phyloP scores from a whole-genome alignment of 2,888 invertebrate species.

The Eudemis profundana region DNA sequence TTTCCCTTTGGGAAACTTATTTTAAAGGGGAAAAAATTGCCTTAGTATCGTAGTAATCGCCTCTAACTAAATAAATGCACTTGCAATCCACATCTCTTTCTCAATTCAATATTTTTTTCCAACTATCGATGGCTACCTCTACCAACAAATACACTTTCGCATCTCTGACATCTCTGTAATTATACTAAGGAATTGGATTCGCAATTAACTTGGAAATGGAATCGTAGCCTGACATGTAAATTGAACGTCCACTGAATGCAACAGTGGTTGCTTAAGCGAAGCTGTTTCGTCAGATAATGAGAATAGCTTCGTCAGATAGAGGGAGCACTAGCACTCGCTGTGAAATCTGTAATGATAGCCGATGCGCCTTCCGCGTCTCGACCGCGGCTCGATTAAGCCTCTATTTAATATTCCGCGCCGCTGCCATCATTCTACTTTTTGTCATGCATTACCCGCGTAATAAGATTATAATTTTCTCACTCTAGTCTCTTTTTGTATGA shows the following conservation, averaged over 20 bases:
- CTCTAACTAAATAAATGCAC: no score
- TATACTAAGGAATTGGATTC: neutral
- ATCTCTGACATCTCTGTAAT: no score
- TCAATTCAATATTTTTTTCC: no score
- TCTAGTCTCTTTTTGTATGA: slow-evolving; percentile 2
- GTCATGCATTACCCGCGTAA: slow-evolving; percentile 71
- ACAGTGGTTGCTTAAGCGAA: neutral
- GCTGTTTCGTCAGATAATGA: slow-evolving; percentile 3
- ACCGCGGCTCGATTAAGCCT: slow-evolving; percentile 59
- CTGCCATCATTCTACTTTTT: slow-evolving; percentile 75
- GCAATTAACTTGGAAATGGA: neutral
- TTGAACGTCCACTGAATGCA: neutral
- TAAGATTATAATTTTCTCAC: slow-evolving; percentile 71
- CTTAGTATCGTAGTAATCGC: no score
- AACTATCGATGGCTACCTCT: no score
- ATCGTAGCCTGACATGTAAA: neutral
- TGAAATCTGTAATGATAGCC: slow-evolving; percentile 40
- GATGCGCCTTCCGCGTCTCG: slow-evolving; percentile 18
- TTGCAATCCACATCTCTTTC: no score
- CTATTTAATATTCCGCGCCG: slow-evolving; percentile 68
- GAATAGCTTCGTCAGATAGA: slow-evolving; percentile 20
- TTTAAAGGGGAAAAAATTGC: no score
- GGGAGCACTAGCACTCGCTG: slow-evolving; percentile 28
- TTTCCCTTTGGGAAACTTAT: no score
- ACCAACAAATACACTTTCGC: no score